Conservation (phyloP, 2,113 vertebrate genomes). For the Sakesphorus luctuosus region DNA sequence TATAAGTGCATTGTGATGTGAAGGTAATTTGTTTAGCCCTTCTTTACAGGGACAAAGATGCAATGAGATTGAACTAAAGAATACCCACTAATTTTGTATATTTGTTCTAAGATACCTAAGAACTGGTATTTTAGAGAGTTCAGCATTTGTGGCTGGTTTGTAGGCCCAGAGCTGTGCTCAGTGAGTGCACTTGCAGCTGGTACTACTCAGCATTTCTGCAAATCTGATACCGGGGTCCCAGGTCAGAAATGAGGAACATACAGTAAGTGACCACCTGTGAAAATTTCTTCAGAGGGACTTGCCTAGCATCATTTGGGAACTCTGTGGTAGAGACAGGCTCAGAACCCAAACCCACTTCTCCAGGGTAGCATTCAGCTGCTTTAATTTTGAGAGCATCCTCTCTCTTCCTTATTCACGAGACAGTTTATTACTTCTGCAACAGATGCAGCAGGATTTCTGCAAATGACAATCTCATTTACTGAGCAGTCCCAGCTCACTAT, state of each 20-base stretch:
- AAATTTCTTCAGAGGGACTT: constrained; percentile 58
- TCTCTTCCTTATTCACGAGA: constrained; percentile 23
- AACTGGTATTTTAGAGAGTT: neutral
- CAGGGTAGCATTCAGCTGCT: constrained; percentile 27
- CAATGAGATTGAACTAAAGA: neutral
- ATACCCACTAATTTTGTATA: neutral
- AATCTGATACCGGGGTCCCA: neutral
- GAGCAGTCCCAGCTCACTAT: neutral
- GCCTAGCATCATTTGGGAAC: constrained; percentile 58
- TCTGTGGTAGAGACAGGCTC: constrained; percentile 52
- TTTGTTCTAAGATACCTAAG: neutral
- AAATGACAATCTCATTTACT: neutral
- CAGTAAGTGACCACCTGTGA: constrained; percentile 52
- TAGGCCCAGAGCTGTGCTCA: neutral
- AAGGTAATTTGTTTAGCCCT: neutral
- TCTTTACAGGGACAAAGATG: neutral
- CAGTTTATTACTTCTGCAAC: constrained; percentile 31
- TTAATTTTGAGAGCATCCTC: constrained; percentile 29
- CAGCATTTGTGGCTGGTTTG: neutral
- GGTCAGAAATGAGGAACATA: constrained; percentile 60
- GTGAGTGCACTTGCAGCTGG: constrained; percentile 9
- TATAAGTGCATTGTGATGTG: neutral
- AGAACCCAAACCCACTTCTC: constrained; percentile 69
- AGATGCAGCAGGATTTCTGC: constrained; percentile 15
- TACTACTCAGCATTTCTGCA: constrained; percentile 51